phyloP scores from a whole-genome alignment of 2,888 invertebrate species.

The Hemithea aestivaria region DNA sequence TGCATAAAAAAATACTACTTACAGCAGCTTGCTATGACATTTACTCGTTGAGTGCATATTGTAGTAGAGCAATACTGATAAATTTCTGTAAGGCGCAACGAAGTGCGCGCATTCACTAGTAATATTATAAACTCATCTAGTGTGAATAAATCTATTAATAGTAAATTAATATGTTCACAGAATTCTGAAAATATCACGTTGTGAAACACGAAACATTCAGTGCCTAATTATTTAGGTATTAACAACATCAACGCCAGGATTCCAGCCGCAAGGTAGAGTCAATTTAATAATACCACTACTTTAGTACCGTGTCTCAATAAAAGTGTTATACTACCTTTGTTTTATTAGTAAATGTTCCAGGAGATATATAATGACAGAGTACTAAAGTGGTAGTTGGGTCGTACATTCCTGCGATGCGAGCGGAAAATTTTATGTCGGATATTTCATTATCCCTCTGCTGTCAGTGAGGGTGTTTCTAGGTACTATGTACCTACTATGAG shows the following conservation, averaged over 20 bases:
- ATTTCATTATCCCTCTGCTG: slow-evolving; percentile 54
- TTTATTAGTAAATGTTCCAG: background rate
- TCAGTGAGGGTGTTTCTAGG: background rate
- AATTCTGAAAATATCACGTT: too few relatives aligned
- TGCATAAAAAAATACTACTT: too few relatives aligned
- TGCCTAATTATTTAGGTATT: slow-evolving; percentile 6
- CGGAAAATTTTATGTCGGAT: slow-evolving; percentile 36
- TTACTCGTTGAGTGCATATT: too few relatives aligned
- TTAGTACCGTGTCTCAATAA: background rate
- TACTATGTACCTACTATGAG: too few relatives aligned
- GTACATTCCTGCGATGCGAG: slow-evolving; percentile 12
- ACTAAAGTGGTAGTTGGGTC: background rate
- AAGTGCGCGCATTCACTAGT: too few relatives aligned
- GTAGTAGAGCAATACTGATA: too few relatives aligned
- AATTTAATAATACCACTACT: background rate
- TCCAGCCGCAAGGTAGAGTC: slow-evolving; percentile 1
- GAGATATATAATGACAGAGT: background rate
- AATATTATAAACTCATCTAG: too few relatives aligned
- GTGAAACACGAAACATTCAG: too few relatives aligned
- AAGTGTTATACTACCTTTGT: background rate
- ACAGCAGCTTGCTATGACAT: too few relatives aligned
- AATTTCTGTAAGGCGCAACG: too few relatives aligned
- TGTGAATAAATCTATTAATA: too few relatives aligned
- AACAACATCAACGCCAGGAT: slow-evolving; percentile 2
- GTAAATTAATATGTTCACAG: too few relatives aligned